Conservation (phyloP, 1,140 invertebrate species). For the Theocolax elegans region DNA sequence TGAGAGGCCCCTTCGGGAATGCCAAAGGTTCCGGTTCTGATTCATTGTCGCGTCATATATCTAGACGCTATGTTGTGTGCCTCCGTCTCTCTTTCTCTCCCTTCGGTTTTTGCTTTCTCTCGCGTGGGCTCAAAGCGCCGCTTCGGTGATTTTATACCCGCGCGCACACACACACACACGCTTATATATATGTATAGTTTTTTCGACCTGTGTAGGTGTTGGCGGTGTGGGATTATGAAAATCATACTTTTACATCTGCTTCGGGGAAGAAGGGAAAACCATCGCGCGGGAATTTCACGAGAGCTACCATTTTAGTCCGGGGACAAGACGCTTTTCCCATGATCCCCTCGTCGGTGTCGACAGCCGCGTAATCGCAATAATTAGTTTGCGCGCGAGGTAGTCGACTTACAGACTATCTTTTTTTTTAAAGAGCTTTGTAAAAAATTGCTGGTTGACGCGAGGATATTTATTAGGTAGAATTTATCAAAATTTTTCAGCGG, state of each 20-base stretch:
- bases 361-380: conserved; percentile 17
- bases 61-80: conserved; percentile 50
- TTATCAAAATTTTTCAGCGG: too few species aligned
- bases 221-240: background rate
- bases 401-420: too few species aligned
- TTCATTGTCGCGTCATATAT: conserved; percentile 55
- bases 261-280: background rate
- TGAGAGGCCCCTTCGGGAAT: conserved; percentile 49
- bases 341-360: background rate
- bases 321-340: background rate
- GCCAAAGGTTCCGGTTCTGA: conserved; percentile 58
- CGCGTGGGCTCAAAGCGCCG: conserved; percentile 45
- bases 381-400: background rate
- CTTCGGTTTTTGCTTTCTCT: conserved; percentile 21
- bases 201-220: conserved; percentile 7
- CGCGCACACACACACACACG: too few species aligned
- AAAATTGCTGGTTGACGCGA: too few species aligned
- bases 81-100: conserved; percentile 28
- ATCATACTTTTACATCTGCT: conserved; percentile 4
- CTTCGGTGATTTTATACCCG: conserved; percentile 17
- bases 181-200: too few species aligned
- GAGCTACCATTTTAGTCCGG: too few species aligned
- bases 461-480: too few species aligned
- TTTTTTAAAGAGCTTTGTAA: too few species aligned
- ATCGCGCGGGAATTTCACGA: background rate